Base-by-base conservation (phyloP, 2,888 invertebrate species). In the Pristionchus arcanus region DNA sequence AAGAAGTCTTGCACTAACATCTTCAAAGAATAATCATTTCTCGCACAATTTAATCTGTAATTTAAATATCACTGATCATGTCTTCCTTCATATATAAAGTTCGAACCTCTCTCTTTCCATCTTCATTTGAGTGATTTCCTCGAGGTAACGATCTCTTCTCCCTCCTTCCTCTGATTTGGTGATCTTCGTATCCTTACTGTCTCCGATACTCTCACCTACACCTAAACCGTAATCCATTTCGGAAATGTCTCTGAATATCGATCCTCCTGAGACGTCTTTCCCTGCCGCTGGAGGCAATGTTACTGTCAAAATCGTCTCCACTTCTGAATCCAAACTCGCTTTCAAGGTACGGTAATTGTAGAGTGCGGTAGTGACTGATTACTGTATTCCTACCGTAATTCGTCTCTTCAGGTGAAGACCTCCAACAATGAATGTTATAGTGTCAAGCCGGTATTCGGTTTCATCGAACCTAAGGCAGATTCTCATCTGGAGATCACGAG, bases 371-470 rank as follows among this genome's bases (percentile, higher is more conserved):
- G n/a, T n/a, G n/a, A n/a, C n/a, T n/a, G n/a, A n/a, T n/a, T n/a
- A n/a, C 68, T 9, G 74, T 74, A 74, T n/a, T 68, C 13, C 7
- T 74, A 34, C 31, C 7, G 37, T 74, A 31, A 15, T 74, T 31
- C 7, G 28, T 15, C 25, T 13, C 63, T 53, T 25, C 77, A 87
- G 87, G 87, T 87, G 42, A 87, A 87, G 53, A 87, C 87, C 28
- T 87, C 87, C 25, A 74, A 87, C 55, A 87, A 87, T 31, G 71
- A 68, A n/a, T 87, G 74, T 53, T 87, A 71, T 34, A 71, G 87
- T n/a, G 87, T 87, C 49, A 68, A 53, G 34, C 87, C 87, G 9
- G 87, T 87, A 13, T 87, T 28, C 55, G 87, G 87, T 16, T 87
- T 87, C 53, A 74, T 87, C 68, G 71, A 68, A 15, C 53, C 87